Evolutionary conservation across 92 coral and sea anemone species (phyloP), one percentile per base, ranked within the genome.

Genomic region (Phenganax marumi): DNA sequence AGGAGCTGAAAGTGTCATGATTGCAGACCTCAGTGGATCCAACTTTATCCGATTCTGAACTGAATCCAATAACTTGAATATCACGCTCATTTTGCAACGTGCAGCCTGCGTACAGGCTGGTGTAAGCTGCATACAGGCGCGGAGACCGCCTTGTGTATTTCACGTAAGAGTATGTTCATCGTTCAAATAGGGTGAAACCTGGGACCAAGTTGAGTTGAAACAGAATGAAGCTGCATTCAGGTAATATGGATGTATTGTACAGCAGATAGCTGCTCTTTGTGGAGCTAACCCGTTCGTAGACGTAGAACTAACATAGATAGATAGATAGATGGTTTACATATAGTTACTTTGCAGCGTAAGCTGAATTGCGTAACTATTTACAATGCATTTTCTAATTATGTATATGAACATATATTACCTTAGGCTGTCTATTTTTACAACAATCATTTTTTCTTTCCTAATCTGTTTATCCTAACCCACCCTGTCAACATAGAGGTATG

Each of bases 191-290:
- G 99, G 99, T 25, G 99, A 96, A 73, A 92, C 99, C 6, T 69
- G 88, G 51, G 99, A 96, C 71, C 79, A 87, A 51, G 93, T 96
- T 11, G 91, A 91, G 39, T 86, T 96, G 82, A 94, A 92, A 10
- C 99, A 96, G 85, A 96, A 96, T 50, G 99, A 96, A 85, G 90
- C 97, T 16, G 99, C 97, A 7, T 84, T 95, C 90, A 95, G 98
- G 98, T 95, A 70, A 10, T 54, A 1, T 11, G 8, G 8, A 11
- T 69, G 19, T 24, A 19, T 56, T 56, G 63, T 14, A 13, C 8
- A 56, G 21, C 16, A 14, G 16, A 56, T 13, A 1, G 21, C 47
- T 69, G 2, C 47, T 69, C 51, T 25, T 33, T 16, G 10, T 22
- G 10, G 12, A 23, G 3, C 63, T 14, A 56, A 14, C 1, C 7